Conservation (phyloP, 2,113 vertebrate species). For the Atrichornis clamosus region DNA sequence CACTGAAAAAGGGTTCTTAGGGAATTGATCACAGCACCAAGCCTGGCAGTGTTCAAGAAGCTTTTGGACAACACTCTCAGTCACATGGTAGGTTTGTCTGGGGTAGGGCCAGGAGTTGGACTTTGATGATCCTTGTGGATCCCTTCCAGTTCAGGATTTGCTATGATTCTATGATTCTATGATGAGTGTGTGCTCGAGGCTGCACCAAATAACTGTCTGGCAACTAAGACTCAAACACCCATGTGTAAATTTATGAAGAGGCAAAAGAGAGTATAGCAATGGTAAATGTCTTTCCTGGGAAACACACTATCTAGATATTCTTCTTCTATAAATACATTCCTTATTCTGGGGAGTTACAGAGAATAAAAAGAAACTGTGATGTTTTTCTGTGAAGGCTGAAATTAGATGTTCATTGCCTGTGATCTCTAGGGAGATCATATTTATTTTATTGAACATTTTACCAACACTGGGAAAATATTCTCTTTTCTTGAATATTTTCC, state of each 20-base stretch:
- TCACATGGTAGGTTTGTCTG: not conserved
- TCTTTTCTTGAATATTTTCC: slow-evolving; percentile 3
- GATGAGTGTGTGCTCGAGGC: not conserved
- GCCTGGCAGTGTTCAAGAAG: not conserved
- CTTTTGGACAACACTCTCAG: not conserved
- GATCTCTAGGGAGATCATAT: not conserved
- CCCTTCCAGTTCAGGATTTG: not conserved
- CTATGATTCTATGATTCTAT: not conserved
- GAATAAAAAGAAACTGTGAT: not conserved
- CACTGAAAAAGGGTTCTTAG: not conserved
- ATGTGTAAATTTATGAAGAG: not conserved
- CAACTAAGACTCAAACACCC: not conserved
- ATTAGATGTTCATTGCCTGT: not conserved
- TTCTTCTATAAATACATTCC: not conserved
- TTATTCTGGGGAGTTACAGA: not conserved
- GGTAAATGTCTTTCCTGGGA: not conserved
- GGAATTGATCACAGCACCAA: not conserved
- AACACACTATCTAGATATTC: not conserved
- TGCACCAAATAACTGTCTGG: not conserved
- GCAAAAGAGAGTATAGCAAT: not conserved
- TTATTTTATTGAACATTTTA: slow-evolving; percentile 31
- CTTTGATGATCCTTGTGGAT: not conserved
- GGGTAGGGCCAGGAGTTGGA: not conserved
- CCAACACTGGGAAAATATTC: slow-evolving; percentile 8
- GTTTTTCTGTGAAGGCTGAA: not conserved